Evolutionary conservation across 2,888 invertebrate genomes (phyloP).

Genomic region (Caenorhabditis sp.): DNA sequence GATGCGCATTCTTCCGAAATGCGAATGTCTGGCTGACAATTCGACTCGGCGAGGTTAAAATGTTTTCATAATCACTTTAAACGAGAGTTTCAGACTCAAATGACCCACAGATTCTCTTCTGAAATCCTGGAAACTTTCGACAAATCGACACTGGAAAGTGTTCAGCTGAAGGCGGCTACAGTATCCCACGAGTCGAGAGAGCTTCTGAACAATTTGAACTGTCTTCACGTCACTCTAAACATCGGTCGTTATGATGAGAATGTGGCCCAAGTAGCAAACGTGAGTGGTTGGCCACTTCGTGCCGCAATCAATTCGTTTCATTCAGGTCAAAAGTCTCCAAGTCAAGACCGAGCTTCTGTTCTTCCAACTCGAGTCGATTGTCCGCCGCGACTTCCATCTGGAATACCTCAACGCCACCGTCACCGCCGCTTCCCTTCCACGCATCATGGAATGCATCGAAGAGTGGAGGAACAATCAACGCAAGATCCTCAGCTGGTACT

Average conservation of each 20-base stretch:
- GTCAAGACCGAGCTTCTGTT: conserved; percentile 11
- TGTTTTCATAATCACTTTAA: not conserved
- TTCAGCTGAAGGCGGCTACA: conserved; percentile 10
- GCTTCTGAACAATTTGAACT: conserved; percentile 12
- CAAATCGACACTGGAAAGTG: not conserved
- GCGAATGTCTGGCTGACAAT: conserved; percentile 17
- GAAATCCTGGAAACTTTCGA: conserved; percentile 13
- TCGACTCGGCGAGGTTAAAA: conserved; percentile 8
- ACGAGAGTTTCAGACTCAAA: not conserved
- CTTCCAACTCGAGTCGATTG: conserved; percentile 25
- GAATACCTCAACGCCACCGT: conserved; percentile 10
- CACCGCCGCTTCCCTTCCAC: not conserved
- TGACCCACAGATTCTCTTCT: not conserved
- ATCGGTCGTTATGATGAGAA: conserved; percentile 8
- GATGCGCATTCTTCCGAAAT: conserved; percentile 23
- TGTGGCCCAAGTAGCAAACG: conserved; percentile 14
- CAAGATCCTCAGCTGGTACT: conserved; percentile 30
- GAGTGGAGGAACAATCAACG: conserved; percentile 30
- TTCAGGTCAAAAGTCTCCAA: conserved; percentile 22
- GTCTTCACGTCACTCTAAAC: not conserved
- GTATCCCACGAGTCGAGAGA: conserved; percentile 3
- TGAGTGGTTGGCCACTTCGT: not conserved
- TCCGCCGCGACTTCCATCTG: not conserved
- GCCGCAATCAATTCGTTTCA: not conserved
- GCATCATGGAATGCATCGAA: conserved; percentile 19